These are phyloP conservation scores for Pocillopora damicornis DNA, from an alignment of 64 coral and sea anemone genomes.

Conservation along the genomic window DNA sequence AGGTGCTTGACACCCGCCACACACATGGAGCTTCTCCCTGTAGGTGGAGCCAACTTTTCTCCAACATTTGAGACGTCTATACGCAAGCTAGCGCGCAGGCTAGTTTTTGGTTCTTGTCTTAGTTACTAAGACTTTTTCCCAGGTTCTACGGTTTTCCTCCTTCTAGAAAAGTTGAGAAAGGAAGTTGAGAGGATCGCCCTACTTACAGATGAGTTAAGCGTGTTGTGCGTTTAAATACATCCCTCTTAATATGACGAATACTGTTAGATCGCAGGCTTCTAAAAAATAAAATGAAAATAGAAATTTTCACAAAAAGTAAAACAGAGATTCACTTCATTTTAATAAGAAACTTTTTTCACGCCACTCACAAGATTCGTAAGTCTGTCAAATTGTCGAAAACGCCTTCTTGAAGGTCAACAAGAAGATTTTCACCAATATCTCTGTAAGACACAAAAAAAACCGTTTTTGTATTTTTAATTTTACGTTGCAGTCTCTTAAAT, in stretches of 20 bases:
- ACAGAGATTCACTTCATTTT: background rate
- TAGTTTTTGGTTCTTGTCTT: no score
- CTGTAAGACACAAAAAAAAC: background rate
- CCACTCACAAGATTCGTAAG: conserved; percentile 1
- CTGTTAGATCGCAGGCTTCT: background rate
- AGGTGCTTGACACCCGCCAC: no score
- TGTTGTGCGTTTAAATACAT: background rate
- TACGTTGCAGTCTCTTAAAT: background rate
- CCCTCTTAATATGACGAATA: background rate
- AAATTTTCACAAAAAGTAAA: background rate
- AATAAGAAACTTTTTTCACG: no score
- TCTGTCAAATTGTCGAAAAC: background rate
- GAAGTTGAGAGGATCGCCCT: background rate
- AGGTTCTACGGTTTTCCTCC: no score
- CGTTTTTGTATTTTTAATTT: background rate
- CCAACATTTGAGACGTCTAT: no score
- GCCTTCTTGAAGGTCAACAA: background rate
- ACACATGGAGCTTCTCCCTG: no score
- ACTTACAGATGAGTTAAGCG: conserved; percentile 4
- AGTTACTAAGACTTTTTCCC: no score
- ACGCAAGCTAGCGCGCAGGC: no score
- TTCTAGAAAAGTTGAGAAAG: no score
- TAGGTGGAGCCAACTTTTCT: no score
- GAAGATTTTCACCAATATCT: conserved; percentile 18
- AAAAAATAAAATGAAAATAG: background rate